Evolutionary conservation across 1,140 invertebrate species (phyloP).

Genomic region (silkworm (Bombyx mori)): DNA sequence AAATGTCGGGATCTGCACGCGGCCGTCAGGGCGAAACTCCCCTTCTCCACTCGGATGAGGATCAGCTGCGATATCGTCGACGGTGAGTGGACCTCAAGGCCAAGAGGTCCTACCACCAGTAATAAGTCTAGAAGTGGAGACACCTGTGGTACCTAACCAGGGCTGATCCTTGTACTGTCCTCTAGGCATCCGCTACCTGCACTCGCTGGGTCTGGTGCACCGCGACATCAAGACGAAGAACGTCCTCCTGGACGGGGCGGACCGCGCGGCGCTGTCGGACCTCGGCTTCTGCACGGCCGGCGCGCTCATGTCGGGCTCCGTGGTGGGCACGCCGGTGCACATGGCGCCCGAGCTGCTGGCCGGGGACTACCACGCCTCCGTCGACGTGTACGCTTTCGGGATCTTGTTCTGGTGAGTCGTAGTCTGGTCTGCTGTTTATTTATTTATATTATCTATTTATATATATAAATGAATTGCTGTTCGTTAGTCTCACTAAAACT

Average conservation of each 20-base stretch:
- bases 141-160: neutral
- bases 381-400: slow-evolving; percentile 93
- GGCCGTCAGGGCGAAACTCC: slow-evolving; percentile 79
- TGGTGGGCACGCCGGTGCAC: slow-evolving; percentile 91
- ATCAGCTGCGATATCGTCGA: slow-evolving; percentile 89
- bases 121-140: neutral
- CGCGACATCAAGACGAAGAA: slow-evolving; percentile 94
- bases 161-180: neutral
- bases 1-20: slow-evolving; percentile 85
- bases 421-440: too few species aligned
- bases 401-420: slow-evolving; percentile 89
- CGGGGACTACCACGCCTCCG: slow-evolving; percentile 86
- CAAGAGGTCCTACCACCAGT: neutral
- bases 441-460: too few species aligned
- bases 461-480: too few species aligned
- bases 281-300: slow-evolving; percentile 93
- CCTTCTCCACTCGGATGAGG: slow-evolving; percentile 79
- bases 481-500: too few species aligned
- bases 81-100: slow-evolving; percentile 39
- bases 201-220: slow-evolving; percentile 90
- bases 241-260: slow-evolving; percentile 82
- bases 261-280: slow-evolving; percentile 89
- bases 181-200: slow-evolving; percentile 85
- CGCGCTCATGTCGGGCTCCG: slow-evolving; percentile 90
- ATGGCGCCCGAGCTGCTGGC: slow-evolving; percentile 93